Percentiles rank a stretch among this genome's conserved stretches.
Conservation (phyloP, 2,113 vertebrate genomes). For the Larimichthys polyactis region DNA sequence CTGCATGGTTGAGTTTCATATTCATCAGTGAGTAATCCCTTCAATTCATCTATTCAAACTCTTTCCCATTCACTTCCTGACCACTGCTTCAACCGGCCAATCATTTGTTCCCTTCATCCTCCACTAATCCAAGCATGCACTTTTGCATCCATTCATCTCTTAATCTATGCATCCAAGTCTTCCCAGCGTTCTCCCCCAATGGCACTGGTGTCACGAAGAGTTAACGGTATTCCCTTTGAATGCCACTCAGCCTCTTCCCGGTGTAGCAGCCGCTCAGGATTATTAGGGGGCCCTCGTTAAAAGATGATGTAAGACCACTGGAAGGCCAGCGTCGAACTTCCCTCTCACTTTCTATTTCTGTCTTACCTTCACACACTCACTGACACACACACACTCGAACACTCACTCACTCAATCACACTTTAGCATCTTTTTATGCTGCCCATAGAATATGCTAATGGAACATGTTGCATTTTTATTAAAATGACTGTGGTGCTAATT, state of each 20-base stretch:
- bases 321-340: slow-evolving; percentile 38
- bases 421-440: slow-evolving; percentile 29
- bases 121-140: slow-evolving; percentile 45
- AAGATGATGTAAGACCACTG: slow-evolving; percentile 67
- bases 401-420: slow-evolving; percentile 31
- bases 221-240: slow-evolving; percentile 70
- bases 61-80: slow-evolving; percentile 3
- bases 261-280: slow-evolving; percentile 54
- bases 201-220: slow-evolving; percentile 53
- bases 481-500: neutral
- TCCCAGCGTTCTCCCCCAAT: slow-evolving; percentile 34
- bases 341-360: neutral
- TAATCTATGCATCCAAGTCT: slow-evolving; percentile 42
- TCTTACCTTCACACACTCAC: slow-evolving; percentile 21
- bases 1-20: neutral
- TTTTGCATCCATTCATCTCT: slow-evolving; percentile 45
- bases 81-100: slow-evolving; percentile 36
- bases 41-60: slow-evolving; percentile 8
- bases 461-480: slow-evolving; percentile 32
- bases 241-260: slow-evolving; percentile 42
- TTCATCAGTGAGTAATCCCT: slow-evolving; percentile 17
- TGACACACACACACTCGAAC: no score
- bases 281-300: slow-evolving; percentile 69
- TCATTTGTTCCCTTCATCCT: slow-evolving; percentile 32
- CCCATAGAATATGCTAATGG: slow-evolving; percentile 14